A percentile compares a stretch with the other conserved stretches of the same genome.
Conservation (phyloP, 2,113 vertebrate genomes). For the Procavia capensis region DNA sequence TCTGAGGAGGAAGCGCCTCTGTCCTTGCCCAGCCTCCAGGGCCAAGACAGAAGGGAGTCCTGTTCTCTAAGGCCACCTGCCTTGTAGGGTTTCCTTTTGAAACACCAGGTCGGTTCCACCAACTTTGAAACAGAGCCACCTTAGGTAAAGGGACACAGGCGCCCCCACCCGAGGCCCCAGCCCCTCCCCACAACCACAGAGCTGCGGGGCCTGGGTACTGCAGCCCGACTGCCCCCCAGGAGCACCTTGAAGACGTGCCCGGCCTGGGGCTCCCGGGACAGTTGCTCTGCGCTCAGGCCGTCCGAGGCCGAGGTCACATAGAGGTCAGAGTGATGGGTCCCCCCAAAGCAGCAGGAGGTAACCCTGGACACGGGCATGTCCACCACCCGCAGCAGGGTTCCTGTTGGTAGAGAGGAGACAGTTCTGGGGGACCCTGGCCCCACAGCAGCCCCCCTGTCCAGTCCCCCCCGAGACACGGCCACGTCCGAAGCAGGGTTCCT, state of each 20-base stretch:
- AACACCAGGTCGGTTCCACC: too few relatives aligned
- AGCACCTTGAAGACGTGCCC: slow-evolving; percentile 92
- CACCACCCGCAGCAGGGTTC: slow-evolving; percentile 89
- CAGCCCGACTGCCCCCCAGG: background rate
- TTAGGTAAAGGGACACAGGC: background rate
- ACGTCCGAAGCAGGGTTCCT: background rate
- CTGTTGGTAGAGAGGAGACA: slow-evolving; percentile 75
- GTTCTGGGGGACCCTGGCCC: too few relatives aligned
- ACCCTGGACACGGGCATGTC: slow-evolving; percentile 88
- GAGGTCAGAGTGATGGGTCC: slow-evolving; percentile 91
- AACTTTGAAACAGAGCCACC: too few relatives aligned
- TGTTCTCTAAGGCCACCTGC: too few relatives aligned
- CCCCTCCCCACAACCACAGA: background rate
- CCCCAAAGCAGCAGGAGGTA: slow-evolving; percentile 94
- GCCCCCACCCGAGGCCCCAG: too few relatives aligned
- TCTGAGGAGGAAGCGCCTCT: too few relatives aligned
- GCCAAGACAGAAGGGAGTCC: too few relatives aligned
- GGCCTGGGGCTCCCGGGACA: slow-evolving; percentile 86
- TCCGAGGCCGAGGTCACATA: slow-evolving; percentile 91
- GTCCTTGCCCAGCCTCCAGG: too few relatives aligned
- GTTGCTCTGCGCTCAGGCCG: slow-evolving; percentile 85
- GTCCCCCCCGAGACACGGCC: too few relatives aligned
- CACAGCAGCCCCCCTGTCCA: too few relatives aligned
- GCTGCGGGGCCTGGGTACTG: too few relatives aligned
- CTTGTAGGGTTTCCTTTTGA: too few relatives aligned